Conservation (phyloP, 37 sponge, comb jelly and placozoan species). For the Amphimedon queenslandica region DNA sequence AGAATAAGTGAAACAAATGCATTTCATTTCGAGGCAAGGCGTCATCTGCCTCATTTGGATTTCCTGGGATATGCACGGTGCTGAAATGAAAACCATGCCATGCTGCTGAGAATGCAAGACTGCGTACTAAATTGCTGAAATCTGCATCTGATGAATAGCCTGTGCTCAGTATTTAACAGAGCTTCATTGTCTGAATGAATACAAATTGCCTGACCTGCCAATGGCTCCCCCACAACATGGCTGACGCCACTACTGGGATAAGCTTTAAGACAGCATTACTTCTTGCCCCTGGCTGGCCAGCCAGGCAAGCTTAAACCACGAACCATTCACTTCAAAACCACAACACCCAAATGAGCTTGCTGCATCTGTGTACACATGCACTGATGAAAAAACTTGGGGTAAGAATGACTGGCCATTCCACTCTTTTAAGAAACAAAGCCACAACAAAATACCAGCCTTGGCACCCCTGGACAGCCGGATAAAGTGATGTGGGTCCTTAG, state of each 20-base stretch:
- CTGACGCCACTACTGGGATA: constrained; percentile 7
- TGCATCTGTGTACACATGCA: too few species aligned
- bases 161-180: neutral
- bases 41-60: constrained; percentile 8
- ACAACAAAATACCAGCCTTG: neutral
- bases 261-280: constrained; percentile 14
- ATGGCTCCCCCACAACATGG: constrained; percentile 9
- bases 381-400: too few species aligned
- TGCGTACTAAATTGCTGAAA: constrained; percentile 3
- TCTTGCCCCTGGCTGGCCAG: neutral
- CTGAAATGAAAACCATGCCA: constrained; percentile 4
- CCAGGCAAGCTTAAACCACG: neutral
- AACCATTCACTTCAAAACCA: too few species aligned
- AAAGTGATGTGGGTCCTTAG: neutral
- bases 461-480: neutral
- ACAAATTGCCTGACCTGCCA: neutral
- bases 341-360: too few species aligned
- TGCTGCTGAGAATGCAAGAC: constrained; percentile 9
- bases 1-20: too few species aligned
- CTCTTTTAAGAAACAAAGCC: neutral
- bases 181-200: constrained; percentile 31
- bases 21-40: constrained; percentile 24
- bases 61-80: constrained; percentile 20
- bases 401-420: neutral
- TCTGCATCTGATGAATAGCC: neutral